Evolutionary conservation across 2,888 invertebrate species (phyloP), one percentile per base, ranked within the genome.

Genomic region (Cataglyphis albicans): DNA sequence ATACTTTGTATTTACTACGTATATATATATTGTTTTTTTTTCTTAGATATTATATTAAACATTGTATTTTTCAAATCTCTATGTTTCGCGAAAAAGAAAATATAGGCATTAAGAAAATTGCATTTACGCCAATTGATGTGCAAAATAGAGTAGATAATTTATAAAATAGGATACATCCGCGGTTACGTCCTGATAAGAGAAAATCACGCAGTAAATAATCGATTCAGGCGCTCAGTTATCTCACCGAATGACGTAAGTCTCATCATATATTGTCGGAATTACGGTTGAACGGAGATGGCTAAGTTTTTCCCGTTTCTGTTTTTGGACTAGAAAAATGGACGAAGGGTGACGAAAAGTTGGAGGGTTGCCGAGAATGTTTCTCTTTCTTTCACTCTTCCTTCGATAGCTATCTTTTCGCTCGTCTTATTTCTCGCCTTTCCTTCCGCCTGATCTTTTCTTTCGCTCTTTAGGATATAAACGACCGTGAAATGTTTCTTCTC

Each of bases 281-380:
- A 59, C 21, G 44, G 21, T 70, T 4, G 32, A 68, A 70, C 29
- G n/a, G 32, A 44, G 35, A n/a, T 32, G n/a, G 57, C n/a, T 15
- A 57, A 41, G 32, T 78, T 21, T 68, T 68, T 59, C 38, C 6
- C 68, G 41, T 78, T 78, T 78, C 78, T 59, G 57, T 57, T 67
- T 67, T 67, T 32, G 38, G 32, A 18, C 21, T 70, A 59, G 68
- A 78, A 78, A 78, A 78, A 78, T 78, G 70, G 32, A 68, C 32
- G 57, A 68, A 57, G 32, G 32, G 44, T 78, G 68, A 68, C 57
- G 78, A 68, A 78, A 78, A 78, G 68, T 68, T 78, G 57, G 57
- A 78, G 70, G 44, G 70, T 65, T 78, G 76, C 41, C 67, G 76
- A 78, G 76, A 41, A 41, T n/a, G 15, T 41, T 52, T 57, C 21